These are phyloP conservation scores for Pelobates fuscus DNA, from an alignment of 2,113 vertebrate species.

Conservation along the genomic window DNA sequence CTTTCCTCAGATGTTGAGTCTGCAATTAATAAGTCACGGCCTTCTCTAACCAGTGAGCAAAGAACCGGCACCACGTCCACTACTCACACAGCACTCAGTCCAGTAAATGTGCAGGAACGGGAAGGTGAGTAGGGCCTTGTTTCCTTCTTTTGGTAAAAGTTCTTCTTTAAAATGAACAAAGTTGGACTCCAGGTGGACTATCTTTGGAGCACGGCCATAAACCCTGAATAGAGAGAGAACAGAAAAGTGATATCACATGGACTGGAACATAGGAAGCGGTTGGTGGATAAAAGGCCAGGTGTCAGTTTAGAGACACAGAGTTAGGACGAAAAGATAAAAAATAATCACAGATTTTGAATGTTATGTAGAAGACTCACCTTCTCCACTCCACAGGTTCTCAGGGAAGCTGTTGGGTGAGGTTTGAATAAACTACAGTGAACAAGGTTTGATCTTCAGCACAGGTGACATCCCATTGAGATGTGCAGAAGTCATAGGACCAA, in stretches of 20 bases:
- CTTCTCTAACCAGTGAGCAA: no score
- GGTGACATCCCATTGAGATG: no score
- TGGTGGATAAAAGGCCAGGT: no score
- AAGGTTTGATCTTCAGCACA: constrained; percentile 28
- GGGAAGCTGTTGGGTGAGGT: constrained; percentile 31
- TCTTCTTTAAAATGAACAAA: constrained; percentile 99
- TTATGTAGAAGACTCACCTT: constrained; percentile 14
- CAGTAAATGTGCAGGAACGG: constrained; percentile 98
- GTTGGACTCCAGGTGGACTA: constrained; percentile 98
- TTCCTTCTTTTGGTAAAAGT: constrained; percentile 92
- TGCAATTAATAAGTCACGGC: no score
- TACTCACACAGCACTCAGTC: constrained; percentile 98
- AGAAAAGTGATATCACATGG: no score
- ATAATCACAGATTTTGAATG: no score
- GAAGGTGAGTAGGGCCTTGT: constrained; percentile 95
- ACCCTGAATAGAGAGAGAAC: constrained; percentile 72
- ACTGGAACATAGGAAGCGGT: no score
- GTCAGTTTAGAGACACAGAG: no score
- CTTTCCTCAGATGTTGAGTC: no score
- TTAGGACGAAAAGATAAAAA: no score
- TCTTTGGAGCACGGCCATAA: constrained; percentile 95
- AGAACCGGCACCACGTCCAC: background rate
- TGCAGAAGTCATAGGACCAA: no score
- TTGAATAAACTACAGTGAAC: constrained; percentile 25
- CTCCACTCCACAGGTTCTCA: constrained; percentile 36